These are phyloP conservation scores for Melanocharis versteri DNA, from an alignment of 2,113 vertebrate species.

Conservation along the genomic window DNA sequence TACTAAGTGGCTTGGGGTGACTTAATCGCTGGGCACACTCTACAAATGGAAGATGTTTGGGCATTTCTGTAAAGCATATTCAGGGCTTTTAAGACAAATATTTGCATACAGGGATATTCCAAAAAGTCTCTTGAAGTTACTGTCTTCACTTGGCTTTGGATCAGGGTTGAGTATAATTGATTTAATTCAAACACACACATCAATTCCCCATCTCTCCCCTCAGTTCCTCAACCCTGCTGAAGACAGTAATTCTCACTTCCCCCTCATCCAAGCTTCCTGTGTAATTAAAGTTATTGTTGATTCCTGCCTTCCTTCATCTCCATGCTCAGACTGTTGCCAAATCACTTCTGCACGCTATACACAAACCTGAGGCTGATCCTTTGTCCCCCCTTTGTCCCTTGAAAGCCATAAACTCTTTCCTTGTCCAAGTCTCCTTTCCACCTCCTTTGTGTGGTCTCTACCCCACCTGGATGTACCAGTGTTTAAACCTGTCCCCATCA, in stretches of 20 bases:
- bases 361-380: background rate
- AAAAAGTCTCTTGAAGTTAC: background rate
- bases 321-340: background rate
- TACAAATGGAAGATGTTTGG: background rate
- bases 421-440: background rate
- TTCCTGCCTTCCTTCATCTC: background rate
- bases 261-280: background rate
- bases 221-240: background rate
- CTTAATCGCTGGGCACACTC: background rate
- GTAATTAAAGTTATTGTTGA: background rate
- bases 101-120: background rate
- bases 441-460: background rate
- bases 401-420: background rate
- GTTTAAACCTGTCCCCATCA: background rate
- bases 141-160: background rate
- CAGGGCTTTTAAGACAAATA: background rate
- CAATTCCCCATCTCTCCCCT: background rate
- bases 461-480: background rate
- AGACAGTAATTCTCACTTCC: background rate
- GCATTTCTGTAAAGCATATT: background rate
- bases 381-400: background rate
- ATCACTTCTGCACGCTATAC: background rate
- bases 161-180: background rate
- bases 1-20: background rate
- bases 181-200: background rate